Evolutionary conservation across 1,140 invertebrate genomes (phyloP), one percentile per base, ranked within the genome.

Genomic region (Cryptotermes secundus): DNA sequence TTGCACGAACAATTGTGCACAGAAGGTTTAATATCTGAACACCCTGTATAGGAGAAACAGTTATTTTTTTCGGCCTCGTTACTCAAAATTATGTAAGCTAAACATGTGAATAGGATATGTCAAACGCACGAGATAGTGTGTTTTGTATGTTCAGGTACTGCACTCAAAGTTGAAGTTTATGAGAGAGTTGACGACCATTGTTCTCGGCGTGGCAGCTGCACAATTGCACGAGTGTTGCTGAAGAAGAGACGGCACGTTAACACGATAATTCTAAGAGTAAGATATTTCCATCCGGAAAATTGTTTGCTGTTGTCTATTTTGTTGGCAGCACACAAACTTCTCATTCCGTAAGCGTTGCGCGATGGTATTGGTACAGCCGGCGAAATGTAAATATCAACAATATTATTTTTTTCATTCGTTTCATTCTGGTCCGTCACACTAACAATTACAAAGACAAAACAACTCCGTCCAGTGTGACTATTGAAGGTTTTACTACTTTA

Each of bases 221-320:
- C 59, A 72, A 42, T 6, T 42, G 38, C 16, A 42, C 16, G 38
- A 1, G 2, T 42, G 38, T 14, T 42, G 45, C 14, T 49, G 19
- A 19, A 49, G 45, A 49, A 2, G 26, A n/a, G 59, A 31, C 26
- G 59, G 59, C n/a, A n/a, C n/a, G 59, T n/a, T 26, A 72, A 72
- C n/a, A 26, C n/a, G 59, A 31, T n/a, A 72, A 72, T 72, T 72
- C 59, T n/a, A 72, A 31, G 59, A 31, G 59, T 72, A 72, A 72
- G 59, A 31, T 72, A 72, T 72, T 72, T 72, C 59, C 59, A 72
- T 6, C 59, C 59, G 31, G 59, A 72, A 72, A 72, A 72, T n/a
- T n/a, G 59, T 65, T 65, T 65, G 26, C 59, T 72, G 59, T 72
- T 72, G 59, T 72, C 59, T 72, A 72, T 72, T 72, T 72, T 72